phyloP scores from a whole-genome alignment of 2,113 vertebrate species.

The Osmerus mordax region DNA sequence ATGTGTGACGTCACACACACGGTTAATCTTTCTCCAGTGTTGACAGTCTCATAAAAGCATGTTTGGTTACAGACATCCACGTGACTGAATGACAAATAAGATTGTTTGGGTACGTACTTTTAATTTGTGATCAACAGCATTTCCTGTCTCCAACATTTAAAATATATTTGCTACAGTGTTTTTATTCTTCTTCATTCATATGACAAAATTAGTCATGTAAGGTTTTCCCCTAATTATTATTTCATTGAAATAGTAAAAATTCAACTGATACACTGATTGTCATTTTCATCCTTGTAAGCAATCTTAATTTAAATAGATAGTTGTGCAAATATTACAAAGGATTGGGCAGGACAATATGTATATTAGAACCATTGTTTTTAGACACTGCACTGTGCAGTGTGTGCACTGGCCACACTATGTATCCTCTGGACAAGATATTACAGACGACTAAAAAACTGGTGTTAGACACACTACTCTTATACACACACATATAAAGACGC shows the following conservation, averaged over 20 bases:
- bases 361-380: too few species aligned
- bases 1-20: neutral
- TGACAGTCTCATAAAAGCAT: neutral
- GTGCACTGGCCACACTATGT: neutral
- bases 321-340: too few species aligned
- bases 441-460: neutral
- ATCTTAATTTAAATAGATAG: too few species aligned
- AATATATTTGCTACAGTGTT: too few species aligned
- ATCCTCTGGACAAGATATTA: too few species aligned
- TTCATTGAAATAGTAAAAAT: neutral
- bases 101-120: neutral
- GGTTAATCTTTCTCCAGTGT: slow-evolving; percentile 2
- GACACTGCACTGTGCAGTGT: neutral
- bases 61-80: neutral
- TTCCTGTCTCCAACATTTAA: too few species aligned
- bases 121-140: neutral
- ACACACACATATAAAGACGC: neutral
- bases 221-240: neutral
- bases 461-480: neutral
- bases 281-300: too few species aligned
- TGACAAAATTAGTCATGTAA: neutral
- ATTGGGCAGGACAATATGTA: too few species aligned
- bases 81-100: neutral
- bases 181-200: neutral
- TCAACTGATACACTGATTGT: too few species aligned